A percentile compares a stretch with the other conserved stretches of the same genome.
Conservation (phyloP, 2,888 invertebrate genomes). For the Muschampia plurimacula region DNA sequence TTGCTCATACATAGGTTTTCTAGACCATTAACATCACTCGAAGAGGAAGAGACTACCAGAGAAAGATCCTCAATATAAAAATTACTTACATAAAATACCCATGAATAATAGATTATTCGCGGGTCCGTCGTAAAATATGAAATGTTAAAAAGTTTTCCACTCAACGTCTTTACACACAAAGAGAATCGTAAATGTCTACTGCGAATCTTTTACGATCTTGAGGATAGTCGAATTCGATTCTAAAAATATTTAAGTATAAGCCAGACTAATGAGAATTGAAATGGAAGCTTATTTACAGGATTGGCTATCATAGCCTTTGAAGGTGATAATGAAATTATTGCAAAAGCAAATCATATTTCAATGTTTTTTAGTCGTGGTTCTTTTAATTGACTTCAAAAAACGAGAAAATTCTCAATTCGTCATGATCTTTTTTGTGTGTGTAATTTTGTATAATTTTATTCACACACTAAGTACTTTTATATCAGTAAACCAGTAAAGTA, state of each 20-base stretch:
- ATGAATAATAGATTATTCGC: conserved; percentile 49
- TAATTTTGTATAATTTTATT: too few relatives aligned
- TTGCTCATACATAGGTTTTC: too few relatives aligned
- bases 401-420: too few relatives aligned
- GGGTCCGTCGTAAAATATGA: conserved; percentile 57
- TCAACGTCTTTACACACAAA: conserved; percentile 55
- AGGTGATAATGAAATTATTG: neutral
- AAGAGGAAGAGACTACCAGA: neutral
- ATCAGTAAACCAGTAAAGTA: too few relatives aligned
- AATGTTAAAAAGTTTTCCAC: conserved; percentile 67
- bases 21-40: too few relatives aligned
- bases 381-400: too few relatives aligned
- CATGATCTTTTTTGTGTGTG: too few relatives aligned
- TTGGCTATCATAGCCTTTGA: neutral
- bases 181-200: conserved; percentile 58
- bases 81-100: conserved; percentile 17
- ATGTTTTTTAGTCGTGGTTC: too few relatives aligned
- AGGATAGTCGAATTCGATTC: conserved; percentile 20
- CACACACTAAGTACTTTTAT: too few relatives aligned
- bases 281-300: neutral
- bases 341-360: neutral
- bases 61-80: conserved; percentile 14
- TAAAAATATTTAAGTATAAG: conserved; percentile 11
- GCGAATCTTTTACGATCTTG: conserved; percentile 28
- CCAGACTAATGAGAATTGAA: conserved; percentile 12